Evolutionary conservation across 2,113 vertebrate species (phyloP).

Genomic region (Noctilio leporinus): DNA sequence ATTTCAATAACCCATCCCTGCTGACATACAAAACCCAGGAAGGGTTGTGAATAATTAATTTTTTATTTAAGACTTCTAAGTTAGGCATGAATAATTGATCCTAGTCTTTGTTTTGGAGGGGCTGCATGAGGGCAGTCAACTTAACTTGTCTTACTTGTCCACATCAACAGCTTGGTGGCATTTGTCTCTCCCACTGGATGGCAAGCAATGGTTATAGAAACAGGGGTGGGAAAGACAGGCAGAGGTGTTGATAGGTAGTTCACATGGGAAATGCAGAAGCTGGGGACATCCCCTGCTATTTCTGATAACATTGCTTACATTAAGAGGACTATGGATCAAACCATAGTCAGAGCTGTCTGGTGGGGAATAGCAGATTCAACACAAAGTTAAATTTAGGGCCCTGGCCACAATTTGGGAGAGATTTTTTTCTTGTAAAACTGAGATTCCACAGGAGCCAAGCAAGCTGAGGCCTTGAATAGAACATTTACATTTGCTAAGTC

Average conservation of each 20-base stretch:
- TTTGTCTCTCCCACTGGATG: not conserved
- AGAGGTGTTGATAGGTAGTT: not conserved
- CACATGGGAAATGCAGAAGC: not conserved
- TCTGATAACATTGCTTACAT: not conserved
- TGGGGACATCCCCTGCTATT: not conserved
- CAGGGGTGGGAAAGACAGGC: not conserved
- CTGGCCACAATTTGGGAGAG: not conserved
- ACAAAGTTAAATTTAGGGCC: slow-evolving; percentile 23
- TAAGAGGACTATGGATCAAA: not conserved
- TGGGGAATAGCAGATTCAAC: not conserved
- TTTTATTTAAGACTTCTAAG: not conserved
- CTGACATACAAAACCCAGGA: not conserved
- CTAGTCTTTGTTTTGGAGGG: not conserved
- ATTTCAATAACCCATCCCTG: not conserved
- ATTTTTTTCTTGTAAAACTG: not conserved
- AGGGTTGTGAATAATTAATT: not conserved
- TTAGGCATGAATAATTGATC: not conserved
- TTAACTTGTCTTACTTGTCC: not conserved
- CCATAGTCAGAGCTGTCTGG: not conserved
- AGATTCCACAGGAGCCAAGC: not conserved
- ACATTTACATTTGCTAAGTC: not conserved
- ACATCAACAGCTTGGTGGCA: not conserved
- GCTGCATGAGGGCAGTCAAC: not conserved
- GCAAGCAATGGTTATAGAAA: not conserved
- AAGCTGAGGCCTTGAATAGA: not conserved